phyloP scores from a whole-genome alignment of 2,113 vertebrate species.

The Neoarius graeffei region DNA sequence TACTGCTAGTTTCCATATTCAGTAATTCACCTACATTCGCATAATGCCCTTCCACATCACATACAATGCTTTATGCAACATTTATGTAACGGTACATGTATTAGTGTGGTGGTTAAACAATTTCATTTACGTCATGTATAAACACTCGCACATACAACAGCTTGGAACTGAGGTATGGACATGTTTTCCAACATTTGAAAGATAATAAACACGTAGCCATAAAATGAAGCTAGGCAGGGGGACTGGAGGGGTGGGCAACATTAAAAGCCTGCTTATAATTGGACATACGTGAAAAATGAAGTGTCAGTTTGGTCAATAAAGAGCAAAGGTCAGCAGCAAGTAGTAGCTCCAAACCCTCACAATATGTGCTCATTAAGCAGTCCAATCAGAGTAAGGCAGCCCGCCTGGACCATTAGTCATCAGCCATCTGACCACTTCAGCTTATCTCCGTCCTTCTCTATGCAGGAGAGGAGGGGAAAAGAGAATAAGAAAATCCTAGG shows the following conservation, averaged over 20 bases:
- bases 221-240: constrained; percentile 30
- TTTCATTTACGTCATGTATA: constrained; percentile 2
- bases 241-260: constrained; percentile 21
- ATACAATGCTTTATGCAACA: constrained; percentile 42
- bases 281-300: constrained; percentile 98
- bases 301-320: constrained; percentile 97
- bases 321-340: constrained; percentile 89
- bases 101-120: not conserved
- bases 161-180: constrained; percentile 23
- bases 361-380: constrained; percentile 92
- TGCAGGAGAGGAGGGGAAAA: not conserved
- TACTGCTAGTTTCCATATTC: constrained; percentile 67
- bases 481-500: constrained; percentile 33
- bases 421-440: constrained; percentile 74
- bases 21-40: constrained; percentile 69
- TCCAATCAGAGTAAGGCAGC: constrained; percentile 84
- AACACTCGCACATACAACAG: constrained; percentile 15
- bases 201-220: constrained; percentile 50
- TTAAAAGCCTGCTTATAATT: constrained; percentile 79
- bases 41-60: constrained; percentile 65
- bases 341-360: constrained; percentile 83
- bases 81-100: not conserved
- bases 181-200: constrained; percentile 45
- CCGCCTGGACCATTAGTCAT: constrained; percentile 88
- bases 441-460: constrained; percentile 77